Evolutionary conservation across 2,888 invertebrate genomes (phyloP).

Genomic region (Leucophenga montana): DNA sequence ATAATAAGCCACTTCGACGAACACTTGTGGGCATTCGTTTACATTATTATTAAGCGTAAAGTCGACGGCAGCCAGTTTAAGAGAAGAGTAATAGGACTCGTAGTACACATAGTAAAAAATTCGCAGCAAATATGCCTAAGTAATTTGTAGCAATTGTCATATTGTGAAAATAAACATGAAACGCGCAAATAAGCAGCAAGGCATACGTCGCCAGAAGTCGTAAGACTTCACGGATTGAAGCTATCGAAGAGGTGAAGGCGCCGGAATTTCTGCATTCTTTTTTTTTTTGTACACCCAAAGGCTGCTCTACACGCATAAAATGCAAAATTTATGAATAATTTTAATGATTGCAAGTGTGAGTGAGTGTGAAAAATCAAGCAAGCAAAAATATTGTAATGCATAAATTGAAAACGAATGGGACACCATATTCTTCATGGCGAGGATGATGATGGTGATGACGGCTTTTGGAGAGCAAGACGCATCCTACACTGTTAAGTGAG

Average conservation of each 20-base stretch:
- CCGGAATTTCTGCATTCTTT: not conserved
- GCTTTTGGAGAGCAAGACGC: no score
- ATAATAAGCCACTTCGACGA: slow-evolving; percentile 22
- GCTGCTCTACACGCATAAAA: slow-evolving; percentile 16
- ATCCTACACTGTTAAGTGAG: not conserved
- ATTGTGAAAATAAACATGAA: slow-evolving; percentile 32
- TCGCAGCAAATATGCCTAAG: slow-evolving; percentile 38
- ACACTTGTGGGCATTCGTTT: slow-evolving; percentile 61
- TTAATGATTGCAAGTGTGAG: slow-evolving; percentile 22
- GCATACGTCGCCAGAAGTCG: not conserved
- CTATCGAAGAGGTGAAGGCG: no score
- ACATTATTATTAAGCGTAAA: slow-evolving; percentile 39
- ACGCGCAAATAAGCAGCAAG: not conserved
- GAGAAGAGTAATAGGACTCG: not conserved
- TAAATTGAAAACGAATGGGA: slow-evolving; percentile 49
- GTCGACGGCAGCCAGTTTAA: not conserved
- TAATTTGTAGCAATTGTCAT: slow-evolving; percentile 63
- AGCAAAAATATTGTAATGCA: slow-evolving; percentile 16
- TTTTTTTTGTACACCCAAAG: not conserved
- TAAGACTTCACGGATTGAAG: not conserved
- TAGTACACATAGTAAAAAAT: no score
- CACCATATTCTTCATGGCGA: no score
- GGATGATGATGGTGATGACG: not conserved
- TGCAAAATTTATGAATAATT: slow-evolving; percentile 41
- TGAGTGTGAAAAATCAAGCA: not conserved